phyloP scores from a whole-genome alignment of 2,797 vertebrate genomes.

The Sphenopsis melanotis region DNA sequence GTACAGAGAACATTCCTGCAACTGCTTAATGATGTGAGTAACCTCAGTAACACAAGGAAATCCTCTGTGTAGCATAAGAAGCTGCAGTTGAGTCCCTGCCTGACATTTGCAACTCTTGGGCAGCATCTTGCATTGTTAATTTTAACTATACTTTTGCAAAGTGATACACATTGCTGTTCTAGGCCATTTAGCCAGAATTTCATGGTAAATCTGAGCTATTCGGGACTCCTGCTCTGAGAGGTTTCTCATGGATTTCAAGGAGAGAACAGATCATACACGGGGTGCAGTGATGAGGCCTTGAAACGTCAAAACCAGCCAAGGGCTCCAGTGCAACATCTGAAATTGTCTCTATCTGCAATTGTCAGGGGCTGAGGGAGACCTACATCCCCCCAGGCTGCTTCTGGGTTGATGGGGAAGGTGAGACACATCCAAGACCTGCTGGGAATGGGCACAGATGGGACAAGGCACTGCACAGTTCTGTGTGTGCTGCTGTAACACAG shows the following conservation, averaged over 20 bases:
- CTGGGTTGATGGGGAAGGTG: neutral
- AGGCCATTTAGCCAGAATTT: neutral
- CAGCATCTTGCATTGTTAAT: neutral
- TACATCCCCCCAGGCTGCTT: neutral
- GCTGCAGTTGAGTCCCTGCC: neutral
- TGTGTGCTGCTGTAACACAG: neutral
- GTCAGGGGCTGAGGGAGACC: neutral
- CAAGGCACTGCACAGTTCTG: neutral
- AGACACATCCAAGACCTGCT: neutral
- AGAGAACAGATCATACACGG: fast-evolving
- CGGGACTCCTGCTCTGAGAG: neutral
- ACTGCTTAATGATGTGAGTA: constrained; percentile 20
- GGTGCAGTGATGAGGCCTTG: neutral
- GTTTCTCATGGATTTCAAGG: neutral
- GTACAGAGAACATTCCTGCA: neutral
- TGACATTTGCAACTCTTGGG: neutral
- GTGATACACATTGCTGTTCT: neutral
- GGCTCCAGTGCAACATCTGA: neutral
- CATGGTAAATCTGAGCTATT: neutral
- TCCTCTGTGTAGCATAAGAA: neutral
- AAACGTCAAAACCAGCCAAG: neutral
- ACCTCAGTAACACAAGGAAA: neutral
- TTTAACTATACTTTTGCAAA: neutral
- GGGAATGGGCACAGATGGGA: neutral
- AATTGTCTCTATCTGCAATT: neutral